Evolutionary conservation across 2,797 vertebrate species (phyloP).

Genomic region (Esox masquinongy): DNA sequence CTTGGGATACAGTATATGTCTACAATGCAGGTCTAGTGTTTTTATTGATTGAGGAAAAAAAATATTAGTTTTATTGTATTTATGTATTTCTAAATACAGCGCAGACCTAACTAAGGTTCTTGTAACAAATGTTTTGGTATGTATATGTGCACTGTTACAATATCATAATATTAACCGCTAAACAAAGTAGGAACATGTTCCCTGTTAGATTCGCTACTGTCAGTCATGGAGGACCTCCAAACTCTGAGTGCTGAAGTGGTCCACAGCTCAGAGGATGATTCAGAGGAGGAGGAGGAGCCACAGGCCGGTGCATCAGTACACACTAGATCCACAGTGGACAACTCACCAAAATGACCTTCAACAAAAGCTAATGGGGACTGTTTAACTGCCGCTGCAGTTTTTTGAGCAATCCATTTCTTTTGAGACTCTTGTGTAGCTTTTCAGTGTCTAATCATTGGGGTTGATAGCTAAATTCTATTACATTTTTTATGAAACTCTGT

Average conservation of each 20-base stretch:
- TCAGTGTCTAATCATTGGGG: background rate
- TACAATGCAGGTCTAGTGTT: too few relatives aligned
- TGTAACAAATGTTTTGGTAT: too few relatives aligned
- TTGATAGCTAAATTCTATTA: background rate
- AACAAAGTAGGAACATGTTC: slow-evolving; percentile 21
- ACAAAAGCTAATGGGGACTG: slow-evolving; percentile 9
- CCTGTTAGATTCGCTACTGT: slow-evolving; percentile 72
- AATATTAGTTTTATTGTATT: too few relatives aligned
- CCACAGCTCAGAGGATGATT: slow-evolving; percentile 75
- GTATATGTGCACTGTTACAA: too few relatives aligned
- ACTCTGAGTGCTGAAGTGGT: slow-evolving; percentile 79
- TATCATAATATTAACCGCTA: background rate
- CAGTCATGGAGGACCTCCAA: slow-evolving; percentile 81
- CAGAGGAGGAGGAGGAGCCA: slow-evolving; percentile 60
- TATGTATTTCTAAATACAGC: too few relatives aligned
- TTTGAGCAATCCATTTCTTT: background rate
- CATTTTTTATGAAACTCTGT: background rate
- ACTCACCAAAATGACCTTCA: slow-evolving; percentile 41
- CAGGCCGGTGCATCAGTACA: slow-evolving; percentile 46
- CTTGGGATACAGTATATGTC: too few relatives aligned
- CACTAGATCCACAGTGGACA: slow-evolving; percentile 31
- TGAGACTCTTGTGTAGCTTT: background rate
- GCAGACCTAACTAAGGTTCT: too few relatives aligned
- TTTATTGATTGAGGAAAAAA: too few relatives aligned
- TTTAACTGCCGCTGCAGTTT: background rate